These are phyloP conservation scores for Chamaea fasciata DNA, from an alignment of 2,113 vertebrate genomes.

Conservation along the genomic window DNA sequence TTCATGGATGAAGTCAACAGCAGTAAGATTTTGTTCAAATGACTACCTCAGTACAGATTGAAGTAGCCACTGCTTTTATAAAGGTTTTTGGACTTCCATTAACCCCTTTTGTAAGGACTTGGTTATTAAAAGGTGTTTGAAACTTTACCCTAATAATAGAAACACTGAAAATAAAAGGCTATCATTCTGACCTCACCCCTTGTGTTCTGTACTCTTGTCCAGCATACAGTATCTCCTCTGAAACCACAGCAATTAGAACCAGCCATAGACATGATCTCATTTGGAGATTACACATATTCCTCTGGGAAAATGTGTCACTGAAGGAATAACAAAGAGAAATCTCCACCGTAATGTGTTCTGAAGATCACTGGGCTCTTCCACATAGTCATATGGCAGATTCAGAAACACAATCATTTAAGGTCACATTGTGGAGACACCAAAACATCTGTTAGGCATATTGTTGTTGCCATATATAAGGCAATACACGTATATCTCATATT, in stretches of 20 bases:
- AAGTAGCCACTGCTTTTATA: neutral
- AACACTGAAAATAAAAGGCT: neutral
- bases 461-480: neutral
- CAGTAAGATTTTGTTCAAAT: neutral
- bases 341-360: neutral
- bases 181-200: neutral
- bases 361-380: neutral
- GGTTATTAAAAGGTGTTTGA: neutral
- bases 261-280: constrained; percentile 9
- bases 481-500: neutral
- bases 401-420: neutral
- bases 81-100: neutral
- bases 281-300: neutral
- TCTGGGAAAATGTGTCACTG: neutral
- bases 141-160: neutral
- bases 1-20: neutral
- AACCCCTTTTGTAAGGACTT: neutral
- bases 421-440: neutral
- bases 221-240: neutral
- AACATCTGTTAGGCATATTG: neutral
- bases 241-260: neutral
- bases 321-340: neutral
- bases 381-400: neutral
- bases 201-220: neutral
- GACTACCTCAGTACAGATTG: neutral